These are phyloP conservation scores for Chirona hameri DNA, from an alignment of 2,888 invertebrate genomes.

Conservation along the genomic window DNA sequence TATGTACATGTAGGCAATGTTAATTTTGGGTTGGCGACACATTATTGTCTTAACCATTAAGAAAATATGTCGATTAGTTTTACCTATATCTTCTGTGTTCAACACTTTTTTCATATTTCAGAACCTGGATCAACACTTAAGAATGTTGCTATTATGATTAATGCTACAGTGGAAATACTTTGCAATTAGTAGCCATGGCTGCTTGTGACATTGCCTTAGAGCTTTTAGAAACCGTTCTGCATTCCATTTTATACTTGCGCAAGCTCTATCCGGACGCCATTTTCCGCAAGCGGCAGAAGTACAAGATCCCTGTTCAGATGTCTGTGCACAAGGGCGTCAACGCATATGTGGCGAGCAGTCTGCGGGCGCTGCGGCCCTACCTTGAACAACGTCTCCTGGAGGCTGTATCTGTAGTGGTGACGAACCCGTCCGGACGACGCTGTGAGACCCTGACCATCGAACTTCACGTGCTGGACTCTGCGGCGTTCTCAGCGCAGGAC, in stretches of 20 bases:
- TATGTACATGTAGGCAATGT: too few relatives aligned
- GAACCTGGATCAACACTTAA: too few relatives aligned
- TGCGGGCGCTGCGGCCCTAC: neutral
- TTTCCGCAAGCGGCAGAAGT: constrained; percentile 5
- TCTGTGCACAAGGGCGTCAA: neutral
- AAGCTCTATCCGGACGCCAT: constrained; percentile 2
- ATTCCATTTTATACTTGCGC: neutral
- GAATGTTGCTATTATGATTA: too few relatives aligned
- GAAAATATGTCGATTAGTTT: too few relatives aligned
- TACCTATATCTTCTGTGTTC: too few relatives aligned
- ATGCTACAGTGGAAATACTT: too few relatives aligned
- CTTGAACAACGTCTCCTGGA: neutral
- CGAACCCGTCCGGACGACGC: neutral
- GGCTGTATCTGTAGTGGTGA: neutral
- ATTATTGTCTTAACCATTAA: too few relatives aligned
- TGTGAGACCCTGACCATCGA: neutral
- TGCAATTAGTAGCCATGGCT: neutral
- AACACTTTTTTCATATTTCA: too few relatives aligned
- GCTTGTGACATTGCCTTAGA: neutral
- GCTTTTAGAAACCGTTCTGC: neutral
- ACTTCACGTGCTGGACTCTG: neutral
- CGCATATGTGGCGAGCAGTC: neutral
- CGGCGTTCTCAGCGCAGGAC: neutral
- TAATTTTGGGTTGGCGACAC: too few relatives aligned
- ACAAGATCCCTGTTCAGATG: neutral